Conservation (phyloP, 2,797 vertebrate genomes). For the Hirundo rustica region DNA sequence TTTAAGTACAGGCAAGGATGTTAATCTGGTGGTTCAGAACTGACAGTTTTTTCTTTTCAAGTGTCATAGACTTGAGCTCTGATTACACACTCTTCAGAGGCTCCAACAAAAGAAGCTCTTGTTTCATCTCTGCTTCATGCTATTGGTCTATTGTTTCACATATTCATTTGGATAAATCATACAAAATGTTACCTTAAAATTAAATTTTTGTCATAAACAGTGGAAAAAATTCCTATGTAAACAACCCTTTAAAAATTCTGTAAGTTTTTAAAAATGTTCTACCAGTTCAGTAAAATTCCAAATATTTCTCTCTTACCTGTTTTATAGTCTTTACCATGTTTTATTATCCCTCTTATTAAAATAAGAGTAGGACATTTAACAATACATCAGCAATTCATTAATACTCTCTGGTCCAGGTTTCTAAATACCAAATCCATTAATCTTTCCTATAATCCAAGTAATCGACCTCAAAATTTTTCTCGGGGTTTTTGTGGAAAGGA, state of each 20-base stretch:
- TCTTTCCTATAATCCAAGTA: background rate
- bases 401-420: background rate
- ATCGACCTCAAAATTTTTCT: background rate
- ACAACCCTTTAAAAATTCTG: background rate
- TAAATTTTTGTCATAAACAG: conserved; percentile 12
- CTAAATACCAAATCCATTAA: background rate
- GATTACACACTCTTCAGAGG: conserved; percentile 47
- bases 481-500: background rate
- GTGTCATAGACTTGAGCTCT: conserved; percentile 58
- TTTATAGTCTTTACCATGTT: background rate
- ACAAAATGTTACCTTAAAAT: conserved; percentile 20
- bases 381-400: background rate
- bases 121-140: conserved; percentile 19
- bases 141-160: conserved; percentile 31
- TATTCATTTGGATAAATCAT: conserved; percentile 25
- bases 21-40: conserved; percentile 47
- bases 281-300: background rate
- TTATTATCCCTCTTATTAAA: background rate
- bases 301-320: background rate
- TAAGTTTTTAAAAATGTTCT: background rate
- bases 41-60: conserved; percentile 65
- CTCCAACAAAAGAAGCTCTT: conserved; percentile 42
- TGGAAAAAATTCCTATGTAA: background rate
- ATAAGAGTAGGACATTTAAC: background rate
- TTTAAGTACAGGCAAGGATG: conserved; percentile 45